Evolutionary conservation across 2,797 vertebrate species (phyloP), one percentile per base, ranked within the genome.

Genomic region (Oreochromis mossambicus): DNA sequence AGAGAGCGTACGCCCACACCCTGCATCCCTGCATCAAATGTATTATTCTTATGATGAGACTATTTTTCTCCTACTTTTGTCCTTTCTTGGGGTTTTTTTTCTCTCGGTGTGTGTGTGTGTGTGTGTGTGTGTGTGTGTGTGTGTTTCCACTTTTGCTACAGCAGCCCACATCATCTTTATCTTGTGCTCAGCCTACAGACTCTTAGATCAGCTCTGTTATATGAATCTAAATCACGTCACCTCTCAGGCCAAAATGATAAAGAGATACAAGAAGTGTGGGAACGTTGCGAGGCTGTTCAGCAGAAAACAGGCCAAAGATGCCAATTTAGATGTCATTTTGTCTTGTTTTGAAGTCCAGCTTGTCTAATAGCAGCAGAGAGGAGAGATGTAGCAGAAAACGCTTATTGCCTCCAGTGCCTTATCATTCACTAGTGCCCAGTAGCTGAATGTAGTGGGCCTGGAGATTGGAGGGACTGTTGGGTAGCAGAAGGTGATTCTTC

Each of bases 241-340:
- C 70, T 79, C 58, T 90, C 82, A 82, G 83, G 63, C 46, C 9
- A 5, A 55, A 29, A 63, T 51, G 80, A 93, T 85, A 29, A 90
- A 87, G 77, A 87, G 75, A 84, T 84, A 83, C 21, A 24, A 63
- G 73, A 46, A 48, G 43, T 15, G 15, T 7, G 4, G 51, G 68
- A 88, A 80, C 61, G 79, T 78, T 83, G 80, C 34, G 17, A 80
- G 51, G 48, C 78, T 34, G 61, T 34, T 76, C 54, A 43, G 36
- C 58, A 58, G 54, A 84, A 90, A 90, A 78, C 58, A 81, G 52
- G 50, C 79, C 79, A 82, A 76, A 90, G 86, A 89, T 92, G 87
- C 78, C 92, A 90, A 93, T 94, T 92, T 91, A 89, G 91, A 89
- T 92, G 88, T 88, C 36, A 87, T 89, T 90, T 83, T 83, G 83